phyloP scores from a whole-genome alignment of 2,888 invertebrate genomes.

The Tachina lurida region DNA sequence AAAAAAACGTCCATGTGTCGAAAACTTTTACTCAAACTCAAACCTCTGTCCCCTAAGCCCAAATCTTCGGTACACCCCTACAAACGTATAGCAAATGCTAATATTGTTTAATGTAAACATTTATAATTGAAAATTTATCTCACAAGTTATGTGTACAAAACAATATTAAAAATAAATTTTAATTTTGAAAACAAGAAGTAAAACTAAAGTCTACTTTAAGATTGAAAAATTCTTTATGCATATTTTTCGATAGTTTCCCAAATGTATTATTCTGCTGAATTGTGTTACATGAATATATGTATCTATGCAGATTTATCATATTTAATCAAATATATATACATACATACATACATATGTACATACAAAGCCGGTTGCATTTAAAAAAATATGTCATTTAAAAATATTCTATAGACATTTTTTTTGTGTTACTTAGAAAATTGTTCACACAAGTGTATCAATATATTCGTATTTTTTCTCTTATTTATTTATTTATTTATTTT shows the following conservation, averaged over 20 bases:
- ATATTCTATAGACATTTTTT: slow-evolving; percentile 24
- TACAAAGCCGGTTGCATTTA: neutral
- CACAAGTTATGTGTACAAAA: neutral
- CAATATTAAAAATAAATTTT: neutral
- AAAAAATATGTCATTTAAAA: slow-evolving; percentile 32
- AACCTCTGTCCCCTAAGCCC: too few species aligned
- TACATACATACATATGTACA: neutral
- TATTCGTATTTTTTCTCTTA: slow-evolving; percentile 9
- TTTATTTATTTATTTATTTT: slow-evolving; percentile 25
- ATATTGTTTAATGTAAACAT: too few species aligned
- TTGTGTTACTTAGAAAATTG: slow-evolving; percentile 1
- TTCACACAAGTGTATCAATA: slow-evolving; percentile 40
- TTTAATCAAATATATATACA: slow-evolving; percentile 15
- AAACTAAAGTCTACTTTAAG: neutral
- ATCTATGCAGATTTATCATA: neutral
- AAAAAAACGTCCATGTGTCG: too few species aligned
- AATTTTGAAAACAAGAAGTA: too few species aligned
- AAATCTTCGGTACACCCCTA: too few species aligned
- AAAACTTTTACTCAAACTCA: too few species aligned
- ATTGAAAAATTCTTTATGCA: neutral
- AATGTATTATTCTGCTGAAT: neutral
- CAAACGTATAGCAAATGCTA: too few species aligned
- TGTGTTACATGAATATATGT: neutral
- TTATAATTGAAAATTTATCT: neutral
- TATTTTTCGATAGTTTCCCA: slow-evolving; percentile 1